Evolutionary conservation across 2,113 vertebrate genomes (phyloP), one percentile per base, ranked within the genome.

Genomic region (Lipotes vexillifer): DNA sequence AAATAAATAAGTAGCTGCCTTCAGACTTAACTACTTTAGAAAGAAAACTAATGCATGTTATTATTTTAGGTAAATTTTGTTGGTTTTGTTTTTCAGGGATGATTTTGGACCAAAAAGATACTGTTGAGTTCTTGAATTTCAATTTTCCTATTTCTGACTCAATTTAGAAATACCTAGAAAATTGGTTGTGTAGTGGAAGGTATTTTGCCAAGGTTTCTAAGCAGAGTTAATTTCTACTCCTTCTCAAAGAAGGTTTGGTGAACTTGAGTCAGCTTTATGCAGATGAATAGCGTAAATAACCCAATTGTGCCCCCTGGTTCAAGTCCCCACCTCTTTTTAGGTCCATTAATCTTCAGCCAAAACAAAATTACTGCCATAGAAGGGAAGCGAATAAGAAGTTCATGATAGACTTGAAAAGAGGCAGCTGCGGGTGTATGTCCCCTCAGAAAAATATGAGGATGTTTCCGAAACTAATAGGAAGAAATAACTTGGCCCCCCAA

Each of bases 281-380:
- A 97, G 90, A 95, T 92, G 80, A 87, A 84, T 44, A 75, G 46
- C 18, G 10, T 74, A 81, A 87, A 87, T 81, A 94, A 96, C 83
- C 93, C 90, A 92, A 41, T 52, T 8, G 49, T 91, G 83, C 69
- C 72, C 82, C 18, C 46, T 66, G 61, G 46, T 31, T 89, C 88
- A 95, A 80, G 61, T 88, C 65, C 59, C 69, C 77, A 55, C 74
- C 88, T 95, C 71, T 29, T 94, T 92, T 81, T 94, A 89, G 49
- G 31, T 41, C 71, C 92, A 96, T 97, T 97, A 96, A 96, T 97
- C 95, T 96, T 97, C 78, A 94, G 78, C 78, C 90, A 84, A 90
- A 96, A 94, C 93, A 97, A 96, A 97, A 97, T 96, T 91, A 71
- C 86, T 91, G 57, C 89, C 23, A 66, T 21, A 49, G 52, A 90